These are phyloP conservation scores for Epinotia ramella DNA, from an alignment of 2,888 invertebrate species.

Conservation along the genomic window DNA sequence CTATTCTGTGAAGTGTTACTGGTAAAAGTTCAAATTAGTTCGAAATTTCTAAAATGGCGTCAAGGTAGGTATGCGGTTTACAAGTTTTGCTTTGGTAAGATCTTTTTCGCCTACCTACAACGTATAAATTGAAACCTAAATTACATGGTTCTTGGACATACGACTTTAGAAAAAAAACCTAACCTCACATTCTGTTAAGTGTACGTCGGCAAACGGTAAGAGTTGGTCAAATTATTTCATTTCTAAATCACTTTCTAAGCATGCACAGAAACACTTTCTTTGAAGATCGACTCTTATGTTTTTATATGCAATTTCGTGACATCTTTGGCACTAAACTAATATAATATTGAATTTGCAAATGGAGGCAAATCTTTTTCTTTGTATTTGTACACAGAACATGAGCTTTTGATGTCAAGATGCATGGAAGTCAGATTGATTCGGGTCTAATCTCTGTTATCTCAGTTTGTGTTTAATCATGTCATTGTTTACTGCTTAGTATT, in stretches of 20 bases:
- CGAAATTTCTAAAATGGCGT: slow-evolving; percentile 15
- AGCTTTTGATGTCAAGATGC: too few relatives aligned
- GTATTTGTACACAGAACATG: too few relatives aligned
- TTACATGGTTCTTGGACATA: background rate
- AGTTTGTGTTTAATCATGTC: too few relatives aligned
- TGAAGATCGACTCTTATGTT: background rate
- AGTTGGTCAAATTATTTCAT: background rate
- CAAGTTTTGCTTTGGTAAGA: slow-evolving; percentile 4
- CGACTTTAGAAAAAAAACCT: slow-evolving; percentile 7
- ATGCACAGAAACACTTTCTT: background rate
- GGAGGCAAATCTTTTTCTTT: background rate
- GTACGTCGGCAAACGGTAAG: slow-evolving; percentile 7
- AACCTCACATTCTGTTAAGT: background rate
- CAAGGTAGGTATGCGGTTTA: slow-evolving; percentile 19
- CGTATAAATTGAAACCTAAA: background rate
- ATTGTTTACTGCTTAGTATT: too few relatives aligned
- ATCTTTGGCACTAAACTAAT: background rate
- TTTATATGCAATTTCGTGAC: background rate
- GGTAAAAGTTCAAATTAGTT: slow-evolving; percentile 5
- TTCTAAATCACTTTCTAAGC: background rate
- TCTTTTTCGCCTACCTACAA: slow-evolving; percentile 11
- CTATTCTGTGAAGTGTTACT: slow-evolving; percentile 9
- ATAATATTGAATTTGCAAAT: background rate
- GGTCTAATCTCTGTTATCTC: too few relatives aligned
- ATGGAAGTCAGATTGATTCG: too few relatives aligned